These are phyloP conservation scores for Bubo blakistoni DNA, from an alignment of 2,113 vertebrate genomes.

Conservation along the genomic window DNA sequence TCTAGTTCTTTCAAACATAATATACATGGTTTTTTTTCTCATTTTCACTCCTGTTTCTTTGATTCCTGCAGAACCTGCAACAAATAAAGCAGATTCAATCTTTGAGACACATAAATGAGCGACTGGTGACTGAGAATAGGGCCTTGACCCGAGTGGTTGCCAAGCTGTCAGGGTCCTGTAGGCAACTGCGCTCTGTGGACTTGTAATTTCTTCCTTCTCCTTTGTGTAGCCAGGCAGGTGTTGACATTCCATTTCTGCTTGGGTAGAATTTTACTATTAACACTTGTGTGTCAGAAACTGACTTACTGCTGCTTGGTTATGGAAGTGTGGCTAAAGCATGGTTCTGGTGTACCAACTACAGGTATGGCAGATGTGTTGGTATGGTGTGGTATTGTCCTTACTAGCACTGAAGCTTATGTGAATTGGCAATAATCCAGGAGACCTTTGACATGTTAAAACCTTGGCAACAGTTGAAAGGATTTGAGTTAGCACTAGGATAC, in stretches of 20 bases:
- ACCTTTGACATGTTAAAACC: background rate
- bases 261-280: slow-evolving; percentile 71
- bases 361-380: background rate
- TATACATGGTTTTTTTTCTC: background rate
- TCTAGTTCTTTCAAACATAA: slow-evolving; percentile 39
- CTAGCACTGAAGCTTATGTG: background rate
- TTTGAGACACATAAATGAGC: slow-evolving; percentile 94
- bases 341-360: background rate
- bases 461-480: background rate
- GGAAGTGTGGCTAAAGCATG: slow-evolving; percentile 67
- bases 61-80: slow-evolving; percentile 90
- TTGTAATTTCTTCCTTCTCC: slow-evolving; percentile 85
- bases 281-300: slow-evolving; percentile 67
- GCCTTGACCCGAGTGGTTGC: slow-evolving; percentile 95
- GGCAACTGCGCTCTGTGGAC: slow-evolving; percentile 84
- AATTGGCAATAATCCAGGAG: background rate
- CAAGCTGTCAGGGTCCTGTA: slow-evolving; percentile 90
- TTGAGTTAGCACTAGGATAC: background rate
- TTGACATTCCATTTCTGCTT: slow-evolving; percentile 72
- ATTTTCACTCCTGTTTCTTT: slow-evolving; percentile 69
- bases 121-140: slow-evolving; percentile 95
- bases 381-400: background rate
- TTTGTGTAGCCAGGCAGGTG: slow-evolving; percentile 93
- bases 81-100: slow-evolving; percentile 97
- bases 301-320: slow-evolving; percentile 49